phyloP scores from a whole-genome alignment of 2,797 vertebrate genomes.

The Sebastes matsubarae region DNA sequence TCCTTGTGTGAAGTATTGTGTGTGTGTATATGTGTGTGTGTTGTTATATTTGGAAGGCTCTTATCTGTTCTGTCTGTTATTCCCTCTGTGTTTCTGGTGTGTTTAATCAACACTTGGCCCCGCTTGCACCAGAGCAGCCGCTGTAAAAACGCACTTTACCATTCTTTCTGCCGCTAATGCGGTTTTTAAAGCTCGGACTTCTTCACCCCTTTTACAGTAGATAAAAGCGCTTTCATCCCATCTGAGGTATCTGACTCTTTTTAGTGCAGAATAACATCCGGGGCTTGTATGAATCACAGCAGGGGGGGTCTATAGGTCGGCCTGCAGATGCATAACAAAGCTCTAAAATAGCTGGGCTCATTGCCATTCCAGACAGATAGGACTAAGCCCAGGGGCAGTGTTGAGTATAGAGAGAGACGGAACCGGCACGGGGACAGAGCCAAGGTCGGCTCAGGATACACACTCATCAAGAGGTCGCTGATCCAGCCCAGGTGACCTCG shows the following conservation, averaged over 20 bases:
- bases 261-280: conserved; percentile 53
- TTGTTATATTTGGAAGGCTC: conserved; percentile 60
- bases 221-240: conserved; percentile 52
- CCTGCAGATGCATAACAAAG: conserved; percentile 53
- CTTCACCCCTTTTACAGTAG: conserved; percentile 30
- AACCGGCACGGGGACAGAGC: conserved; percentile 43
- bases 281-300: conserved; percentile 29
- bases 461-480: conserved; percentile 53
- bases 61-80: conserved; percentile 52
- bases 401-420: conserved; percentile 26
- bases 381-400: conserved; percentile 50
- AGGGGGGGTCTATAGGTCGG: conserved; percentile 53
- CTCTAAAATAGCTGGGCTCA: conserved; percentile 64
- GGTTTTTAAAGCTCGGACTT: conserved; percentile 52
- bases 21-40: conserved; percentile 8
- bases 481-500: conserved; percentile 56
- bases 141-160: conserved; percentile 40
- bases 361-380: conserved; percentile 67
- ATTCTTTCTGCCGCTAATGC: conserved; percentile 28
- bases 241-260: conserved; percentile 41
- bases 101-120: conserved; percentile 71
- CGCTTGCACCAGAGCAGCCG: conserved; percentile 25
- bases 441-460: conserved; percentile 57
- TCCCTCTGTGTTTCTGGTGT: conserved; percentile 48
- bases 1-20: conserved; percentile 53